Evolutionary conservation across 2,113 vertebrate species (phyloP).

Genomic region (Microtus oregoni): DNA sequence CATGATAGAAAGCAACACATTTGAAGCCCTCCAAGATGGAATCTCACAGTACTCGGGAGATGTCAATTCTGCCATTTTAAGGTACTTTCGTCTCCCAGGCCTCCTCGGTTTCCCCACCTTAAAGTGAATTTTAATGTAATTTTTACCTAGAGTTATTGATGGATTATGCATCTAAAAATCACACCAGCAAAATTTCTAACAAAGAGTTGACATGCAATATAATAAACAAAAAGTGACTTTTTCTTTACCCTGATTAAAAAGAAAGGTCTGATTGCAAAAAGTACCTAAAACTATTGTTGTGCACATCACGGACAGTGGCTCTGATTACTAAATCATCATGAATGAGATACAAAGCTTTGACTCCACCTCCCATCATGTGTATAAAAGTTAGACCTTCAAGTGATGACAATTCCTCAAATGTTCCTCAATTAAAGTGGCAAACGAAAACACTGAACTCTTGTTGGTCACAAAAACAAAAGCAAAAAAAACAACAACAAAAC

Average conservation of each 20-base stretch:
- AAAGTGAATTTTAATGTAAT: neutral
- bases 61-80: neutral
- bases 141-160: neutral
- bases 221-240: conserved; percentile 48
- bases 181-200: neutral
- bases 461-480: neutral
- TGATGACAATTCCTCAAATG: conserved; percentile 11
- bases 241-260: neutral
- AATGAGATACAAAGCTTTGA: neutral
- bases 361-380: neutral
- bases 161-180: neutral
- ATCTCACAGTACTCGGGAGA: neutral
- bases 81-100: neutral
- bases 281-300: neutral
- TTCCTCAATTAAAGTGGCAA: neutral
- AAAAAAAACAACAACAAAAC: neutral
- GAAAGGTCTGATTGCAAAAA: conserved; percentile 16
- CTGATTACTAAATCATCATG: neutral
- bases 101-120: neutral
- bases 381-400: neutral
- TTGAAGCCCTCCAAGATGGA: neutral
- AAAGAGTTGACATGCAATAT: neutral
- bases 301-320: neutral
- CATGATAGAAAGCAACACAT: neutral
- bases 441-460: neutral